Conservation (phyloP, 1,140 invertebrate species). For the Ephestia elutella region DNA sequence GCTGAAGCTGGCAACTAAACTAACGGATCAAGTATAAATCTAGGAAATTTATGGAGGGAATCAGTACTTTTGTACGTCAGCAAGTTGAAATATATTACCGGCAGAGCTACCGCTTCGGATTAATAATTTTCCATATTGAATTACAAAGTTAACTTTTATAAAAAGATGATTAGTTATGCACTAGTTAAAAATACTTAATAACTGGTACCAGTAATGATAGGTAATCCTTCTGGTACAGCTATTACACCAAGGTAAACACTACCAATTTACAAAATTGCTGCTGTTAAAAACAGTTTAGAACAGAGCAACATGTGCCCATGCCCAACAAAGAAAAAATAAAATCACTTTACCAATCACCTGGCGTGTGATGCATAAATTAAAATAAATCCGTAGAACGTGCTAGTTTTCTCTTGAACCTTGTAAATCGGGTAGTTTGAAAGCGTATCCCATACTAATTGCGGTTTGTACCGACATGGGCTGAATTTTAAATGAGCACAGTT, state of each 20-base stretch:
- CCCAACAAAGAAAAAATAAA: background rate
- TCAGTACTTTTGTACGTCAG: slow-evolving; percentile 1
- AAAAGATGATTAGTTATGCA: background rate
- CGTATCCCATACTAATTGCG: slow-evolving; percentile 6
- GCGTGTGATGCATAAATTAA: background rate
- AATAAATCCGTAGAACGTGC: background rate
- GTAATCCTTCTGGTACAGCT: too few species aligned
- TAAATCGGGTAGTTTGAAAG: slow-evolving; percentile 2
- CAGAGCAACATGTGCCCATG: background rate
- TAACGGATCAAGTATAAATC: slow-evolving; percentile 1
- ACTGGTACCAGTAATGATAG: too few species aligned
- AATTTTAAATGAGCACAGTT: slow-evolving; percentile 4
- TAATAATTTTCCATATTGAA: background rate
- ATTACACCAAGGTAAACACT: too few species aligned
- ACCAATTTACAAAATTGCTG: too few species aligned
- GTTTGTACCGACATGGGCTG: slow-evolving; percentile 3
- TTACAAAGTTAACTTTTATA: too few species aligned
- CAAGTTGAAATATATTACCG: slow-evolving; percentile 3
- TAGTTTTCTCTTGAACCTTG: background rate
- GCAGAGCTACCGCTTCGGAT: background rate
- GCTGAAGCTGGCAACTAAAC: slow-evolving; percentile 3
- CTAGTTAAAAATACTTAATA: background rate
- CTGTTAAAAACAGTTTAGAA: too few species aligned
- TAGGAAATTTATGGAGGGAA: slow-evolving; percentile 3
- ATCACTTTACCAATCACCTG: too few species aligned